Conservation (phyloP, 2,797 vertebrate genomes). For the Parambassis ranga region DNA sequence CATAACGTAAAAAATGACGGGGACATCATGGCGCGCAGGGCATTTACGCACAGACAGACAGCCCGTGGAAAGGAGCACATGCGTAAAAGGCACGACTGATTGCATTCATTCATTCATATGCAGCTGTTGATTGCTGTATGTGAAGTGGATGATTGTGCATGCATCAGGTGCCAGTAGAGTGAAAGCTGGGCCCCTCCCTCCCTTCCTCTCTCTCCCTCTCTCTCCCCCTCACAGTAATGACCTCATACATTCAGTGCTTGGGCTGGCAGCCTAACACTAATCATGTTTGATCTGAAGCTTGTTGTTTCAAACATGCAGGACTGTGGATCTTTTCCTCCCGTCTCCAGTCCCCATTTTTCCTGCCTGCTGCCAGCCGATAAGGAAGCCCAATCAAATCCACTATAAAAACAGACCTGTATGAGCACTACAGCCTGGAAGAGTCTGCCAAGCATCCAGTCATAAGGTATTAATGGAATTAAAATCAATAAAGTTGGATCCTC, state of each 20-base stretch:
- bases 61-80: background rate
- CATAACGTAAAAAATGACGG: constrained; percentile 6
- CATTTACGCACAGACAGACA: constrained; percentile 41
- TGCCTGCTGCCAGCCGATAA: constrained; percentile 74
- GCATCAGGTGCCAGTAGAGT: constrained; percentile 50
- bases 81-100: background rate
- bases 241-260: constrained; percentile 18
- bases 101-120: constrained; percentile 1
- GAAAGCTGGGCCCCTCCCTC: constrained; percentile 19
- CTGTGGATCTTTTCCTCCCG: constrained; percentile 42
- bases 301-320: constrained; percentile 57
- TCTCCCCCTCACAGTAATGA: constrained; percentile 19
- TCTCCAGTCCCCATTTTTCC: constrained; percentile 49
- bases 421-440: constrained; percentile 24
- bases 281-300: constrained; percentile 60
- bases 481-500: constrained; percentile 60
- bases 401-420: constrained; percentile 52
- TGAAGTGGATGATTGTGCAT: constrained; percentile 15
- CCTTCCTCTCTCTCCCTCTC: constrained; percentile 4
- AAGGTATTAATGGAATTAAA: constrained; percentile 73
- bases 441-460: constrained; percentile 48
- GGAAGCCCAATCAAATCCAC: constrained; percentile 58
- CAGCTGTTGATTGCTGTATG: constrained; percentile 18
- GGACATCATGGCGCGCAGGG: constrained; percentile 1
- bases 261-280: constrained; percentile 36